Evolutionary conservation across 2,797 vertebrate species (phyloP).

Genomic region (Distichodus sexfasciatus): DNA sequence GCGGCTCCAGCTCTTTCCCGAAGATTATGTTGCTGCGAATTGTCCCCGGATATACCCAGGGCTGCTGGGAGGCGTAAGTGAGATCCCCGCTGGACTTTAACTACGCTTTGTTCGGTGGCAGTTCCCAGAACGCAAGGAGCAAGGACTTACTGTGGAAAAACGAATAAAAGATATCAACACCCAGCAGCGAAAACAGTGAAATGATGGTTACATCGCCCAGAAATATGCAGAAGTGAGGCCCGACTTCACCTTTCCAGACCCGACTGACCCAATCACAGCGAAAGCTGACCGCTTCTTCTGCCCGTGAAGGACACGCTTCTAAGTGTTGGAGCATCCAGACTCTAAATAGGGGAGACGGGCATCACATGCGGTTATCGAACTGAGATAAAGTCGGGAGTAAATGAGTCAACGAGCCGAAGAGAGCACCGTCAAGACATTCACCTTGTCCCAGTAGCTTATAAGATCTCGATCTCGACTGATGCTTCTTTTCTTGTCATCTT

Average conservation of each 20-base stretch:
- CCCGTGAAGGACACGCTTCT: constrained; percentile 80
- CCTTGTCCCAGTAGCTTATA: constrained; percentile 83
- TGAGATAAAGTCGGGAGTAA: background rate
- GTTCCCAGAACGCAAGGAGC: constrained; percentile 84
- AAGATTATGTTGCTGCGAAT: constrained; percentile 95
- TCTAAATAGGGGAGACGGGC: constrained; percentile 53
- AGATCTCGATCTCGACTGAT: constrained; percentile 71
- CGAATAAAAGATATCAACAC: too few species aligned
- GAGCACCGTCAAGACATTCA: constrained; percentile 54
- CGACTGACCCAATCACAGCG: constrained; percentile 90
- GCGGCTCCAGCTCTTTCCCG: constrained; percentile 84
- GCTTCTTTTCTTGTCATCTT: constrained; percentile 68
- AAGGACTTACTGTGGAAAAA: constrained; percentile 83
- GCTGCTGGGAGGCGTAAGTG: constrained; percentile 90
- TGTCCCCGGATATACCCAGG: constrained; percentile 95
- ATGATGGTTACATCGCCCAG: background rate
- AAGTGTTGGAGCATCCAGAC: constrained; percentile 80
- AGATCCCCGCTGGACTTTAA: constrained; percentile 81
- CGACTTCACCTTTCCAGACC: constrained; percentile 81
- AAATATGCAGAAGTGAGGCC: too few species aligned
- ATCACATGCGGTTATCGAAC: background rate
- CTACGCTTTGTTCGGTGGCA: constrained; percentile 78
- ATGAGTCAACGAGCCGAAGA: background rate
- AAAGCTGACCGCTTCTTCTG: constrained; percentile 86
- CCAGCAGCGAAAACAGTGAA: background rate